phyloP scores from a whole-genome alignment of 2,888 invertebrate species.

The Bellardia bayeri region DNA sequence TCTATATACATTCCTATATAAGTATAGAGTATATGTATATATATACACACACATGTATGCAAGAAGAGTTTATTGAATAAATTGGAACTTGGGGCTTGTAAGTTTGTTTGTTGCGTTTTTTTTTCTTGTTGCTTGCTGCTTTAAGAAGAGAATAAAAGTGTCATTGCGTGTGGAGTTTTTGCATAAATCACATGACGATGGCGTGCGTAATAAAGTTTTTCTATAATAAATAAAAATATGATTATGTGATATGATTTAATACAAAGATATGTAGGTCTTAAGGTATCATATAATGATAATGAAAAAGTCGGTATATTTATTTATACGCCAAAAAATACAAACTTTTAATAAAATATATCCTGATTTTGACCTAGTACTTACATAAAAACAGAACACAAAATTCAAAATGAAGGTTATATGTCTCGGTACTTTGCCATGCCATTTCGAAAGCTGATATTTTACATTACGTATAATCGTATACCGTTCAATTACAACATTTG shows the following conservation, averaged over 20 bases:
- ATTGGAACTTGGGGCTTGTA: neutral
- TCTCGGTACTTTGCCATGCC: no score
- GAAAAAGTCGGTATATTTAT: no score
- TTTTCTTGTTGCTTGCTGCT: neutral
- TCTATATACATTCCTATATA: neutral
- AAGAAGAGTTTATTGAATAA: constrained; percentile 32
- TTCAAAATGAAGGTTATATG: no score
- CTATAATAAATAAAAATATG: neutral
- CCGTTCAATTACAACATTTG: no score
- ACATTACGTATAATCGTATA: no score
- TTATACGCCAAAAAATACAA: no score
- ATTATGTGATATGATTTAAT: neutral
- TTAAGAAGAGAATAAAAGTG: constrained; percentile 42
- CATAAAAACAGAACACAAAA: no score
- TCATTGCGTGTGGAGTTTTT: constrained; percentile 43
- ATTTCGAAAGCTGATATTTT: no score
- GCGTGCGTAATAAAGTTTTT: constrained; percentile 47
- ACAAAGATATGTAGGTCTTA: neutral
- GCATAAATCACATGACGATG: constrained; percentile 54
- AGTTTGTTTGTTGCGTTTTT: constrained; percentile 26
- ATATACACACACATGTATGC: neutral
- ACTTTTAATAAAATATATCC: no score
- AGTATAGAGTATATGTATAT: neutral
- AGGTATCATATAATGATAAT: no score
- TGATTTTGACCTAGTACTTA: no score